Conservation (phyloP, 1,140 invertebrate genomes). For the Ridgeia piscesae region DNA sequence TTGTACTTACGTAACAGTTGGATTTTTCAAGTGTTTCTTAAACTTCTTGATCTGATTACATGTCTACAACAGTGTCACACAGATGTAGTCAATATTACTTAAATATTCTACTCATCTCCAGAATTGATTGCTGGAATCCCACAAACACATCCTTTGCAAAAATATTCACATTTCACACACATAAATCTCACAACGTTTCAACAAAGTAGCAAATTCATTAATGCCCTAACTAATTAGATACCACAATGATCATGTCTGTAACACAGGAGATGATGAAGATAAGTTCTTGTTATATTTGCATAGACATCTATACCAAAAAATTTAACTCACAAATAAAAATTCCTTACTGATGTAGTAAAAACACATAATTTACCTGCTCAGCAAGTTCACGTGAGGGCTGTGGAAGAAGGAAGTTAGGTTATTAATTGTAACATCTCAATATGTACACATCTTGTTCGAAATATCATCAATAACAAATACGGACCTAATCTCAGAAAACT, state of each 20-base stretch:
- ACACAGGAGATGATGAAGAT: too few relatives aligned
- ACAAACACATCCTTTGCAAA: not conserved
- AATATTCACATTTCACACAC: not conserved
- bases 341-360: slow-evolving; percentile 12
- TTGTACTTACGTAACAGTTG: slow-evolving; percentile 62
- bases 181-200: slow-evolving; percentile 17
- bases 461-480: not conserved
- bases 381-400: slow-evolving; percentile 95
- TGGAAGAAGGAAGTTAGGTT: slow-evolving; percentile 36
- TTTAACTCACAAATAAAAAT: not conserved
- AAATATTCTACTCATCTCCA: not conserved
- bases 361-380: slow-evolving; percentile 65
- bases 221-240: not conserved
- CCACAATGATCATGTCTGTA: too few relatives aligned
- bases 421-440: slow-evolving; percentile 19
- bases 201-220: slow-evolving; percentile 5
- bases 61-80: slow-evolving; percentile 64
- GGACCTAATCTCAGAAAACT: not conserved
- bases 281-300: too few relatives aligned
- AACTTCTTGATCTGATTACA: slow-evolving; percentile 89
- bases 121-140: not conserved
- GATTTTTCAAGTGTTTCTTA: slow-evolving; percentile 81
- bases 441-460: slow-evolving; percentile 21
- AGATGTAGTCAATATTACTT: not conserved
- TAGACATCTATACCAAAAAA: too few relatives aligned